phyloP scores from a whole-genome alignment of 2,797 vertebrate genomes.

The Sebastes glaucus region DNA sequence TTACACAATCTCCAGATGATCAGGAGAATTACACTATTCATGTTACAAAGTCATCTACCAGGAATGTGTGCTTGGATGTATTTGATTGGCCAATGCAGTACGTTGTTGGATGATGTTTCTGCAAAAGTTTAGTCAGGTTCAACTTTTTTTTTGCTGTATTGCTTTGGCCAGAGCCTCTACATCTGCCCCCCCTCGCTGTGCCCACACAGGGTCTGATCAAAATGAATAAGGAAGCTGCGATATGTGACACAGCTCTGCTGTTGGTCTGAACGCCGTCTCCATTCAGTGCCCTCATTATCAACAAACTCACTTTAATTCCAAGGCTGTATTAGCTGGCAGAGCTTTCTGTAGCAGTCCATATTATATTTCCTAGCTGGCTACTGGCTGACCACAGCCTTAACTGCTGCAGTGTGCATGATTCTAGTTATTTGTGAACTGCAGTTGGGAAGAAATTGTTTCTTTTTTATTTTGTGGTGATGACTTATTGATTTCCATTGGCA shows the following conservation, averaged over 20 bases:
- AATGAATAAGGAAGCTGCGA: not conserved
- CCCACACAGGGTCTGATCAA: not conserved
- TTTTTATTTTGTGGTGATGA: not conserved
- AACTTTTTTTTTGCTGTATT: not conserved
- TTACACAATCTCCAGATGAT: not conserved
- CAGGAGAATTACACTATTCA: not conserved
- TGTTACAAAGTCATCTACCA: not conserved
- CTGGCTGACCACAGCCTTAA: not conserved
- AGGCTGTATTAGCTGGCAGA: not conserved
- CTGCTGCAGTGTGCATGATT: not conserved
- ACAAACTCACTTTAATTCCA: not conserved
- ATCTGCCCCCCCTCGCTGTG: not conserved
- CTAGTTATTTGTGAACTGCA: not conserved
- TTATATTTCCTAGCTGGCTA: not conserved
- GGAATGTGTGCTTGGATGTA: not conserved
- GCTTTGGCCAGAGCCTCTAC: not conserved
- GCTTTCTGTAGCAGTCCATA: not conserved
- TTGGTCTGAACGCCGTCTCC: not conserved
- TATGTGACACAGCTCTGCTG: not conserved
- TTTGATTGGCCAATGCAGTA: not conserved
- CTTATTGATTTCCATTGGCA: not conserved
- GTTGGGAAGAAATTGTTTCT: not conserved
- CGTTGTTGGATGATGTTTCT: not conserved
- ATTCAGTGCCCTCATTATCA: not conserved
- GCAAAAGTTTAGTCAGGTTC: not conserved